Conservation (phyloP, 2,888 invertebrate genomes). For the Clunio marinus region DNA sequence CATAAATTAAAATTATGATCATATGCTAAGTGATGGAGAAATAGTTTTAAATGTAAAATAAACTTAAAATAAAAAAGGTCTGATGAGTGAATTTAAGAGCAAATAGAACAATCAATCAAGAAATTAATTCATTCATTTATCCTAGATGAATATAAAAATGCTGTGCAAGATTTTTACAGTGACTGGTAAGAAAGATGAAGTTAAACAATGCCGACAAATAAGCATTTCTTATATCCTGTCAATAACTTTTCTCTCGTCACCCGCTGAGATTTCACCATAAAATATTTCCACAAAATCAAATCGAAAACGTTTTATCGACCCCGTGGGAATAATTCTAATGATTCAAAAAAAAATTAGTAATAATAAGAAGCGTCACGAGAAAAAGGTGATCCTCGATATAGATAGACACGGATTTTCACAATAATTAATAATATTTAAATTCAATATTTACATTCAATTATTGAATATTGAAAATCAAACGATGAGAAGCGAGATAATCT, state of each 20-base stretch:
- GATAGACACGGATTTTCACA: slow-evolving; percentile 31
- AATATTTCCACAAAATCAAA: too few relatives aligned
- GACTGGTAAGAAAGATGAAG: not conserved
- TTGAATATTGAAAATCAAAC: not conserved
- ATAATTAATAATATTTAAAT: slow-evolving; percentile 28
- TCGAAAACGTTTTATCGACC: not conserved
- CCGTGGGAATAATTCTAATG: slow-evolving; percentile 7
- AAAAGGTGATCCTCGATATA: slow-evolving; percentile 7
- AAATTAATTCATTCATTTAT: not conserved
- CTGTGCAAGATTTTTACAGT: slow-evolving; percentile 13
- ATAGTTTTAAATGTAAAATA: not conserved
- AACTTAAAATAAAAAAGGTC: not conserved
- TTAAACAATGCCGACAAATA: not conserved
- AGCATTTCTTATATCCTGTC: slow-evolving; percentile 25
- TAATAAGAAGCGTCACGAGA: not conserved
- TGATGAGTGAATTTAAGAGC: not conserved
- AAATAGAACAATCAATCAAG: not conserved
- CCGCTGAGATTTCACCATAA: not conserved
- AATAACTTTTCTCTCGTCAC: not conserved
- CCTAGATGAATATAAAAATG: too few relatives aligned
- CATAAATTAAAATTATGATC: not conserved
- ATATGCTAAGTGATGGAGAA: not conserved
- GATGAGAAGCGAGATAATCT: not conserved
- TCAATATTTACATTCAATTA: not conserved
- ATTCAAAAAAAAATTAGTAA: not conserved